Conservation (phyloP, 2,113 vertebrate species). For the Coreoperca whiteheadi region DNA sequence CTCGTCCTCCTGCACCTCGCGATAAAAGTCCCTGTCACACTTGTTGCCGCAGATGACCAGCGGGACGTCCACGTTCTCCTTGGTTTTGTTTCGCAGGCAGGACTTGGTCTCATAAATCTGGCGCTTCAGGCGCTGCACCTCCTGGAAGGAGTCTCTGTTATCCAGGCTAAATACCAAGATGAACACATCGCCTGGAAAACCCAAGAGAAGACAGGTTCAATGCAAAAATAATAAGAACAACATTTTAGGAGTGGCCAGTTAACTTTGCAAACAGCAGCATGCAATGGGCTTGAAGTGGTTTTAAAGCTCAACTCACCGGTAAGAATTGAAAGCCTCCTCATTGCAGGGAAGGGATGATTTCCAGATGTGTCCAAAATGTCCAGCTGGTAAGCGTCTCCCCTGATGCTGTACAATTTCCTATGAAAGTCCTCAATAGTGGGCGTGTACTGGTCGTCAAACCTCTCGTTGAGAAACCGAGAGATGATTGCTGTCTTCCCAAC, state of each 20-base stretch:
- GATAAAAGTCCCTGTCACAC: constrained; percentile 92
- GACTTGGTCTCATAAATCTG: constrained; percentile 98
- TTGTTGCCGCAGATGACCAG: constrained; percentile 98
- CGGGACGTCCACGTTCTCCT: constrained; percentile 93
- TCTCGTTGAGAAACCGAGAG: constrained; percentile 94
- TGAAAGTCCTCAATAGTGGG: constrained; percentile 99
- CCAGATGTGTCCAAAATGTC: constrained; percentile 98
- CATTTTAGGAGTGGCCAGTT: not conserved
- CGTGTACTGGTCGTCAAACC: constrained; percentile 96
- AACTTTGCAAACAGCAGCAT: not conserved
- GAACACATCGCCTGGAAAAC: constrained; percentile 92
- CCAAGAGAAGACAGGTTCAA: constrained; percentile 38
- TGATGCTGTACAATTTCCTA: constrained; percentile 97
- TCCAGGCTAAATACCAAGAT: constrained; percentile 98
- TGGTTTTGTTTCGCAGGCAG: constrained; percentile 95
- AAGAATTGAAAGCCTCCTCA: constrained; percentile 96
- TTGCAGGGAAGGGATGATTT: constrained; percentile 97
- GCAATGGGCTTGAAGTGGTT: not conserved
- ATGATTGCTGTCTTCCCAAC: constrained; percentile 98
- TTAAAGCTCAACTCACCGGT: constrained; percentile 87
- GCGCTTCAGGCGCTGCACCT: constrained; percentile 94
- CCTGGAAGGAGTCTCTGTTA: constrained; percentile 95
- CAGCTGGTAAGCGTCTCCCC: constrained; percentile 94
- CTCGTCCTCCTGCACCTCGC: constrained; percentile 91
- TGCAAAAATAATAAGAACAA: not conserved